phyloP scores from a whole-genome alignment of 2,113 vertebrate species.

The Chauna torquata region DNA sequence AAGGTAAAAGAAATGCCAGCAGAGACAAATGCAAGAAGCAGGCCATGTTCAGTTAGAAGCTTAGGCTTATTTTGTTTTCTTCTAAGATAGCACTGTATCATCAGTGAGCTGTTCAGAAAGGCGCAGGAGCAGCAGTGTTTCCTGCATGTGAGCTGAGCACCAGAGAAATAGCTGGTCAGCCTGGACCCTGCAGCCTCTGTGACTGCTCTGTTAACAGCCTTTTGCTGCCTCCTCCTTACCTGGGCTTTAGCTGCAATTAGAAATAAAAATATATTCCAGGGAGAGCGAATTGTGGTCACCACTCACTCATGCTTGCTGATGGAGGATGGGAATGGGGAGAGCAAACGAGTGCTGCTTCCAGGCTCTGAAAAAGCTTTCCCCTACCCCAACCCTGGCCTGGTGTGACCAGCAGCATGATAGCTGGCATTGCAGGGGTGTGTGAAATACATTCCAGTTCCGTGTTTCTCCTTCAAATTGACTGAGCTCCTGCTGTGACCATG shows the following conservation, averaged over 20 bases:
- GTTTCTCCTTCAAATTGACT: neutral
- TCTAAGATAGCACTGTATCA: neutral
- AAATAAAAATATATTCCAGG: neutral
- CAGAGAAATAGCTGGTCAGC: neutral
- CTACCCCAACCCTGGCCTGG: neutral
- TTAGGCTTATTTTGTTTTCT: neutral
- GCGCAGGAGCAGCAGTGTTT: neutral
- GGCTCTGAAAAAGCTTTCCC: neutral
- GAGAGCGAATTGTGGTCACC: neutral
- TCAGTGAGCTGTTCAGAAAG: neutral
- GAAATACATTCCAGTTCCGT: neutral
- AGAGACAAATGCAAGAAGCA: neutral
- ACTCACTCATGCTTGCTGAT: neutral
- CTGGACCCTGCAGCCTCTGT: neutral
- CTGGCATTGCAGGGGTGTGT: neutral
- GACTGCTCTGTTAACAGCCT: neutral
- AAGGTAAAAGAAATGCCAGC: neutral
- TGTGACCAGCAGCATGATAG: rapidly evolving
- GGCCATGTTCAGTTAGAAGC: neutral
- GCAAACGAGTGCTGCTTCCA: neutral
- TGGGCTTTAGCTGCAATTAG: neutral
- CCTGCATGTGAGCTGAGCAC: neutral
- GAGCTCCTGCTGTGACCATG: neutral
- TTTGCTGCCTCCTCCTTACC: neutral
- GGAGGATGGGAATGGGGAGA: neutral